Evolutionary conservation across 2,113 vertebrate species (phyloP).

Genomic region (Sciurus niger): DNA sequence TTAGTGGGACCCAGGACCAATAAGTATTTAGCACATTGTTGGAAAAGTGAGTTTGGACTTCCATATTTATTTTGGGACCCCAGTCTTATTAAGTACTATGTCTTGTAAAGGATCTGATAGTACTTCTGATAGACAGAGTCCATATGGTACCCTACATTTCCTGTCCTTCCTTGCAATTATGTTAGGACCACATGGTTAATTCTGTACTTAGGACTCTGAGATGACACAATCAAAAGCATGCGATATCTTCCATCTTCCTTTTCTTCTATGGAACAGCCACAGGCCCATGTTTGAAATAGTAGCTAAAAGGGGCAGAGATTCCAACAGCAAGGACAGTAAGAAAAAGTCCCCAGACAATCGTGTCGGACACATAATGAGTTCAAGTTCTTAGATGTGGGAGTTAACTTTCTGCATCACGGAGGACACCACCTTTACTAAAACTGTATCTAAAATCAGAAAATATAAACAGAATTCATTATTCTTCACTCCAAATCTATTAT

Average conservation of each 20-base stretch:
- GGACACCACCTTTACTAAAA: slow-evolving; percentile 4
- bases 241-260: not conserved
- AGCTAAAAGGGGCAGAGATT: not conserved
- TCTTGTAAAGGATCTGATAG: not conserved
- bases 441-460: not conserved
- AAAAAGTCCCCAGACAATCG: not conserved
- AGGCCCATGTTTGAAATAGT: not conserved
- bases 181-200: not conserved
- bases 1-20: not conserved
- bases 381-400: not conserved
- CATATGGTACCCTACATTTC: not conserved
- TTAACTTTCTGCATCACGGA: not conserved
- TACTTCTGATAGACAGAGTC: not conserved
- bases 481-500: not conserved
- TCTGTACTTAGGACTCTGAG: not conserved
- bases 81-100: not conserved
- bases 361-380: not conserved
- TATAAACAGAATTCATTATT: not conserved
- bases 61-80: not conserved
- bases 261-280: not conserved
- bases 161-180: not conserved
- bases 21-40: not conserved
- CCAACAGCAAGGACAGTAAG: not conserved
- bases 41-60: not conserved
- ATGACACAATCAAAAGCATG: not conserved